Evolutionary conservation across 2,888 invertebrate genomes (phyloP).

Genomic region (Pristionchus entomophagus): DNA sequence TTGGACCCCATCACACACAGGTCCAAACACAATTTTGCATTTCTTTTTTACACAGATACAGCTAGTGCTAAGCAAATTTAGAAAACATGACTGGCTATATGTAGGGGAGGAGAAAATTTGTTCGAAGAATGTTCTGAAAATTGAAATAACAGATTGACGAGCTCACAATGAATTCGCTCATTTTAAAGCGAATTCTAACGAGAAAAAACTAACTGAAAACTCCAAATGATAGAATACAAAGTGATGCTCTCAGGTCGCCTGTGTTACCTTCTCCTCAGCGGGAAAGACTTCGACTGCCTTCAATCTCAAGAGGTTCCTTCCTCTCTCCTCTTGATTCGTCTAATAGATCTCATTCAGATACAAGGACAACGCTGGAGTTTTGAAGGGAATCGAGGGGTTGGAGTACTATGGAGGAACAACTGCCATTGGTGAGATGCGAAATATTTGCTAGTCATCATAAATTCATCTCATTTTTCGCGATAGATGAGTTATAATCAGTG

Average conservation of each 20-base stretch:
- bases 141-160: neutral
- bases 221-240: neutral
- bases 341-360: slow-evolving; percentile 48
- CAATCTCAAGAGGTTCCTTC: slow-evolving; percentile 55
- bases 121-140: neutral
- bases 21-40: slow-evolving; percentile 37
- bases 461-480: no score
- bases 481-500: neutral
- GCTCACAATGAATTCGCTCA: neutral
- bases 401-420: slow-evolving; percentile 72
- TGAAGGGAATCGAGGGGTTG: slow-evolving; percentile 63
- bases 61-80: no score
- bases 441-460: neutral
- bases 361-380: slow-evolving; percentile 65
- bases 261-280: slow-evolving; percentile 70
- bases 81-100: no score
- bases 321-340: neutral
- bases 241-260: slow-evolving; percentile 59
- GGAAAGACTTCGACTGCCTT: slow-evolving; percentile 71
- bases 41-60: no score
- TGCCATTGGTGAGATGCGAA: slow-evolving; percentile 67
- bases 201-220: no score
- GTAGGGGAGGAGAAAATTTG: no score
- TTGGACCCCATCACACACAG: slow-evolving; percentile 71
- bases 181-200: no score